These are phyloP conservation scores for Dallia pectoralis DNA, from an alignment of 2,797 vertebrate genomes.

Conservation along the genomic window DNA sequence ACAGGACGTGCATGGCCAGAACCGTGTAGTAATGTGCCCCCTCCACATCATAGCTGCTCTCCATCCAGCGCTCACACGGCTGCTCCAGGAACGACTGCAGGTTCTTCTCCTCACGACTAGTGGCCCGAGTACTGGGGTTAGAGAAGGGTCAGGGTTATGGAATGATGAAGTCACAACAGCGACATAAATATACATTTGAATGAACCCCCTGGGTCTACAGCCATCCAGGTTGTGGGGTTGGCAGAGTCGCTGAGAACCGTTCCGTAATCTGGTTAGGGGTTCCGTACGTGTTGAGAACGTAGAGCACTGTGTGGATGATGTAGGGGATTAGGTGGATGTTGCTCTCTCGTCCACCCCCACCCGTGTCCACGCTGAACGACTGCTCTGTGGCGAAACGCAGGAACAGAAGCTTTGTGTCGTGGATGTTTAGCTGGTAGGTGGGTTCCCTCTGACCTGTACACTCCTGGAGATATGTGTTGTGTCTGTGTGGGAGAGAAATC, in stretches of 20 bases:
- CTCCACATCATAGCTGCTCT: constrained; percentile 94
- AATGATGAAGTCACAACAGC: too few relatives aligned
- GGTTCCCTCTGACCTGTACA: constrained; percentile 97
- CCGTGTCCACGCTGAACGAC: constrained; percentile 96
- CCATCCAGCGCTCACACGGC: constrained; percentile 94
- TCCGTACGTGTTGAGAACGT: neutral
- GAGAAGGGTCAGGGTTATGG: too few relatives aligned
- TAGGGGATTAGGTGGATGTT: constrained; percentile 99
- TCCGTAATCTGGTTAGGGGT: neutral
- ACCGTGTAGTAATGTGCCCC: constrained; percentile 96
- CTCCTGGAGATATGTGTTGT: constrained; percentile 99
- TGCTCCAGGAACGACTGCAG: constrained; percentile 97
- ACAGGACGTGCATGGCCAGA: constrained; percentile 88
- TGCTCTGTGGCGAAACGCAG: constrained; percentile 92
- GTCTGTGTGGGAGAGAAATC: constrained; percentile 65
- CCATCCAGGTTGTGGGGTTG: too few relatives aligned
- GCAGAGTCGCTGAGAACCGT: neutral
- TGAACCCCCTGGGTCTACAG: too few relatives aligned
- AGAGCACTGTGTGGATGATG: constrained; percentile 99
- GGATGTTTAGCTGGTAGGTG: constrained; percentile 98
- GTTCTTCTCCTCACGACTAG: constrained; percentile 96
- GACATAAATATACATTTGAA: too few relatives aligned
- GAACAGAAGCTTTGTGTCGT: constrained; percentile 83
- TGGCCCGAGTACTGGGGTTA: constrained; percentile 86
- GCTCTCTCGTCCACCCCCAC: constrained; percentile 95